phyloP scores from a whole-genome alignment of 1,140 invertebrate genomes.

The Vanessa tameamea region DNA sequence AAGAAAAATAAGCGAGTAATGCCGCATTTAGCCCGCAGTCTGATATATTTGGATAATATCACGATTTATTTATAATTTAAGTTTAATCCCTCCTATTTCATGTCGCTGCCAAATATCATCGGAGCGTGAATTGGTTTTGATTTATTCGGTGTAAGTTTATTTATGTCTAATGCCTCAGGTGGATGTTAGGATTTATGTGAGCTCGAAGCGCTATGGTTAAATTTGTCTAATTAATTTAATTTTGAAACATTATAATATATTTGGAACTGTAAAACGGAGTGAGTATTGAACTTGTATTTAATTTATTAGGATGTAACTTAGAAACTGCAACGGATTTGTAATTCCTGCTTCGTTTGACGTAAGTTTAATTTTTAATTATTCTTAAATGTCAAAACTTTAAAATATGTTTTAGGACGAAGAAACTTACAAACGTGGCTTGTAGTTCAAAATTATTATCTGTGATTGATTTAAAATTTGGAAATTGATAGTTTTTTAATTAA shows the following conservation, averaged over 20 bases:
- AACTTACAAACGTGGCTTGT: too few species aligned
- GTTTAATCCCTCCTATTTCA: slow-evolving; percentile 19
- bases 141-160: neutral
- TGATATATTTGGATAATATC: neutral
- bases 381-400: too few species aligned
- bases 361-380: too few species aligned
- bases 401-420: too few species aligned
- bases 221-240: neutral
- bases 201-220: neutral
- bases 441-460: too few species aligned
- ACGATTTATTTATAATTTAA: slow-evolving; percentile 2
- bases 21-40: neutral
- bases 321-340: too few species aligned
- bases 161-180: neutral
- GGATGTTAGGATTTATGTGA: neutral
- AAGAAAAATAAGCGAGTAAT: neutral
- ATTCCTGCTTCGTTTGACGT: too few species aligned
- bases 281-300: too few species aligned
- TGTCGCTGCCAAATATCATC: slow-evolving; percentile 10
- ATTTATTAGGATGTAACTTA: too few species aligned
- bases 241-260: neutral
- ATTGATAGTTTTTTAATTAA: too few species aligned
- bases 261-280: too few species aligned
- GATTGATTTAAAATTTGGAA: too few species aligned
- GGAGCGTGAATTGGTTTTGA: neutral